Evolutionary conservation across 2,113 vertebrate species (phyloP), one percentile per base, ranked within the genome.

Genomic region (Nibea coibor): DNA sequence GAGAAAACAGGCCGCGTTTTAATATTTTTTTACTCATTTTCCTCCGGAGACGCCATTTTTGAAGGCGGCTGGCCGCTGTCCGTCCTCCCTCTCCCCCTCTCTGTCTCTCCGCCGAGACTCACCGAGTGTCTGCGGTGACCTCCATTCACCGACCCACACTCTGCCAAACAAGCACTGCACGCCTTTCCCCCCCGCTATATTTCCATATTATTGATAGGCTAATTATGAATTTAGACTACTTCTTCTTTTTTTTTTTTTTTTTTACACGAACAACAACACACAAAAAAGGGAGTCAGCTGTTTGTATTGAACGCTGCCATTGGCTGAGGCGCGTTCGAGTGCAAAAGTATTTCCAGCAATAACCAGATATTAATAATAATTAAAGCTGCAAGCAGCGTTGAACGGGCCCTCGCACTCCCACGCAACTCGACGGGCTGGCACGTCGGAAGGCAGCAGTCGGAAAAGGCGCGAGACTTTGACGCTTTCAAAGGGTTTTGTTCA

Each of bases 41-140:
- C 93, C 92, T 91, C 88, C 86, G 90, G 89, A 94, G 95, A 95
- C 95, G 95, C 95, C 95, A 96, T 96, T 87, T 96, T 96, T 95
- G 93, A 95, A 94, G 93, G 95, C 94, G 94, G 89, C 92, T 93
- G 81, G 84, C 91, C 87, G 91, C 93, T 92, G 90, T 89, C 88
- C 88, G 91, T 90, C 85, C 88, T 93, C 93, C 84, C 89, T 89
- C 86, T 85, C 89, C 67, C 88, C 85, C 83, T 76, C 88, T 81
- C 81, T 62, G 74, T 83, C 81, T 87, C 85, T 59, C 61, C 89
- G 80, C 81, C 17, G 81, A 87, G 72, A 80, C 90, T 93, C 90
- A 86, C 88, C 88, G 88, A 72, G 74, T 83, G 81, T 92, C 86
- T 92, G 82, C 88, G 80, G 84, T 93, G 92, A 92, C 93, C 91